Percentiles rank a stretch among this genome's conserved stretches.
phyloP scores from a whole-genome alignment of 2,888 invertebrate genomes.

The Sphaerophoria taeniata region DNA sequence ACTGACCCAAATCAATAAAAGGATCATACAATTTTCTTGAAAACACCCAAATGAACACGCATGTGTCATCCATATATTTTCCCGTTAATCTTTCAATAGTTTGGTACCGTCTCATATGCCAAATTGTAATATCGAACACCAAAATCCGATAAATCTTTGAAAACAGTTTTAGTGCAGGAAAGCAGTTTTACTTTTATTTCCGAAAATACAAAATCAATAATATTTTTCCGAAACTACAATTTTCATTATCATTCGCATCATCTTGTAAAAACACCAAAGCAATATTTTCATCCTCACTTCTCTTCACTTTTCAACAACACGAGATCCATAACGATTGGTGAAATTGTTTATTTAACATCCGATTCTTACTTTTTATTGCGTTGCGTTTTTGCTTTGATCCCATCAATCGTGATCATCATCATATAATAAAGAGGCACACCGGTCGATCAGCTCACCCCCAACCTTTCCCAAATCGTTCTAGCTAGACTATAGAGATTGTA shows the following conservation, averaged over 20 bases:
- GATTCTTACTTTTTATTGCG: slow-evolving; percentile 72
- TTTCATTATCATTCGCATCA: slow-evolving; percentile 22
- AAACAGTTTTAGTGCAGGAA: no score
- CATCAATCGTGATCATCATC: slow-evolving; percentile 73
- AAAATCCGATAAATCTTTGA: no score
- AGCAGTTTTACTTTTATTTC: no score
- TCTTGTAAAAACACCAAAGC: slow-evolving; percentile 43
- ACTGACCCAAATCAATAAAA: no score
- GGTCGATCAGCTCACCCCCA: no score
- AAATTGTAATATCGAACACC: no score
- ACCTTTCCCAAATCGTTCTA: slow-evolving; percentile 25
- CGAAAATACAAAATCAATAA: background rate
- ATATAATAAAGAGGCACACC: slow-evolving; percentile 72
- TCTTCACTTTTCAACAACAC: slow-evolving; percentile 39
- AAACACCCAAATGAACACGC: no score
- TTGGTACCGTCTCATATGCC: no score
- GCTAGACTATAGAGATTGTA: slow-evolving; percentile 1
- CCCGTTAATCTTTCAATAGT: no score
- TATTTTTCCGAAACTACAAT: background rate
- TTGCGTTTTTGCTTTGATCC: slow-evolving; percentile 69
- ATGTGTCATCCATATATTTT: no score
- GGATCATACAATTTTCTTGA: no score
- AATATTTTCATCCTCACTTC: slow-evolving; percentile 46
- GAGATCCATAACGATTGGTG: slow-evolving; percentile 13
- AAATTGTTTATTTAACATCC: slow-evolving; percentile 70